Evolutionary conservation across 2,888 invertebrate species (phyloP), one percentile per base, ranked within the genome.

Genomic region (Dromius quadrimaculatus): DNA sequence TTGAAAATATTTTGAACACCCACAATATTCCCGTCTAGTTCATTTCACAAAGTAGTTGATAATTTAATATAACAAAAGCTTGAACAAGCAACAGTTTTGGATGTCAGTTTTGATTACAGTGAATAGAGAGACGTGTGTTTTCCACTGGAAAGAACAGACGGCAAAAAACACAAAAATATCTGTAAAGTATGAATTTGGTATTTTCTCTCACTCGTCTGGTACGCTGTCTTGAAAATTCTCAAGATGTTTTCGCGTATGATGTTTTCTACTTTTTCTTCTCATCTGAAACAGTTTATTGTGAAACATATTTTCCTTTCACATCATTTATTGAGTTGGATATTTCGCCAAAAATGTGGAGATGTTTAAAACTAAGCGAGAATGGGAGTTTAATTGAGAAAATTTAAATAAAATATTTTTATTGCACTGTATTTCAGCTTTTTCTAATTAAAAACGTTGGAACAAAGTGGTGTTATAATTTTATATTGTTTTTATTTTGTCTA

Each of bases 21-120:
- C n/a, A n/a, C n/a, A n/a, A n/a, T n/a, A n/a, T n/a, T n/a, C n/a
- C n/a, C n/a, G n/a, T n/a, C n/a, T n/a, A n/a, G n/a, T n/a, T n/a
- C n/a, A n/a, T n/a, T n/a, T n/a, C n/a, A n/a, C n/a, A n/a, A n/a
- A n/a, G n/a, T n/a, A n/a, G n/a, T n/a, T n/a, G n/a, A n/a, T n/a
- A n/a, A n/a, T n/a, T n/a, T n/a, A n/a, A n/a, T n/a, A n/a, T n/a
- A n/a, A n/a, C n/a, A n/a, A n/a, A n/a, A n/a, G n/a, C n/a, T n/a
- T n/a, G n/a, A n/a, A n/a, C n/a, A n/a, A n/a, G n/a, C n/a, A n/a
- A n/a, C n/a, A n/a, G n/a, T n/a, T n/a, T n/a, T n/a, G n/a, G n/a
- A n/a, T 61, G 38, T n/a, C 61, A 61, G 38, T 61, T 61, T 36
- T 61, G 61, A 61, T 61, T 61, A 50, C n/a, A 61, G 22, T 61